Percentiles rank a stretch among this genome's conserved stretches.
These are phyloP conservation scores for Macrosteles quadrilineatus DNA, from an alignment of 1,140 invertebrate genomes.

Conservation along the genomic window DNA sequence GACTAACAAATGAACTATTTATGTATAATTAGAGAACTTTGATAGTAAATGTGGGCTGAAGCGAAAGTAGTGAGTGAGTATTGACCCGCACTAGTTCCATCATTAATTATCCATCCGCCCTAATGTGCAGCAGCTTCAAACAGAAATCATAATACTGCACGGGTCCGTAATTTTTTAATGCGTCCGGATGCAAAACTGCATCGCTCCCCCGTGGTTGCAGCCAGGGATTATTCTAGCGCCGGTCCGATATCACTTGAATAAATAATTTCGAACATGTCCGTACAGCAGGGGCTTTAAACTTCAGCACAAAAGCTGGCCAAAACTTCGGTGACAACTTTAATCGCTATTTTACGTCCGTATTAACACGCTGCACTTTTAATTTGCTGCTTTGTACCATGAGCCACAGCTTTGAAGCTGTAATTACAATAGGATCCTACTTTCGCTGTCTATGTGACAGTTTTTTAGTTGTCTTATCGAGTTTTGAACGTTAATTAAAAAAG, in stretches of 20 bases:
- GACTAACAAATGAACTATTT: conserved; percentile 14
- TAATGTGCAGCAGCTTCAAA: conserved; percentile 31
- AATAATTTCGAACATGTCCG: conserved; percentile 2
- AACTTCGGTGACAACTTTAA: conserved; percentile 16
- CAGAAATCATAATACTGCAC: conserved; percentile 35
- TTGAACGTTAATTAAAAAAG: too few species aligned
- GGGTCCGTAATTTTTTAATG: conserved; percentile 31
- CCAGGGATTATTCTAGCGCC: not conserved
- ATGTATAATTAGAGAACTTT: not conserved
- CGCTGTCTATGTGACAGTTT: too few species aligned
- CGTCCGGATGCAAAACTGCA: conserved; percentile 33
- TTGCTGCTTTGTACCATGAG: not conserved
- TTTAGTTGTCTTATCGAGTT: too few species aligned
- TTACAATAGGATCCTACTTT: too few species aligned
- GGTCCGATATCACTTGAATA: conserved; percentile 14
- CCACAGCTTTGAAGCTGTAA: too few species aligned
- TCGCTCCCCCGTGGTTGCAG: conserved; percentile 2
- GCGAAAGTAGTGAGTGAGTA: conserved; percentile 7
- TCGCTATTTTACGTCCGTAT: conserved; percentile 9
- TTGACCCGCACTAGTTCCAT: not conserved
- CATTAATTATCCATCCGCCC: conserved; percentile 28
- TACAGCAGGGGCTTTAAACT: not conserved
- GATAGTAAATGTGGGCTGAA: conserved; percentile 9
- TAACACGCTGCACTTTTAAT: conserved; percentile 1
- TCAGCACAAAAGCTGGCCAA: conserved; percentile 12